These are phyloP conservation scores for Sesamia inferens DNA, from an alignment of 2,888 invertebrate species.

Conservation along the genomic window DNA sequence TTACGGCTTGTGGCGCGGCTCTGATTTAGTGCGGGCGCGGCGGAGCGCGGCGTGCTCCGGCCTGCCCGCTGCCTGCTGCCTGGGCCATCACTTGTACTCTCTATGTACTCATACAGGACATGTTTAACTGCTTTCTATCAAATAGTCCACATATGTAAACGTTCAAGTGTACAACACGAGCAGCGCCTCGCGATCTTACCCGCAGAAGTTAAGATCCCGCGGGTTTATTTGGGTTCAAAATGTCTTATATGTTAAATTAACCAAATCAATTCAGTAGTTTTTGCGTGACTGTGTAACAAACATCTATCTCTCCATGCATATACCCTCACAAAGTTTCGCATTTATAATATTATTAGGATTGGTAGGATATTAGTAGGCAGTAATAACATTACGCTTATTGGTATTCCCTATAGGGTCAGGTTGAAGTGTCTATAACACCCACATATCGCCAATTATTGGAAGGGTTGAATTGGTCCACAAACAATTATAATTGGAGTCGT, in stretches of 20 bases:
- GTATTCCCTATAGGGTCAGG: neutral
- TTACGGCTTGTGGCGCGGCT: slow-evolving; percentile 46
- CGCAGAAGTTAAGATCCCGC: too few species aligned
- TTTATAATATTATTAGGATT: too few species aligned
- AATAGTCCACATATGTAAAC: neutral
- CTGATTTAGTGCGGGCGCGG: slow-evolving; percentile 30
- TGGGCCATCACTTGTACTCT: neutral
- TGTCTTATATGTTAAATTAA: too few species aligned
- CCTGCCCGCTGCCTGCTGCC: neutral
- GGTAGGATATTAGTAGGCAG: too few species aligned
- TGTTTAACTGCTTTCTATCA: neutral
- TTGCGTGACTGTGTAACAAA: too few species aligned
- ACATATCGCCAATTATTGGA: neutral
- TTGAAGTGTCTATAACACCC: neutral
- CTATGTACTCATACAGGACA: neutral
- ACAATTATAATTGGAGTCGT: neutral
- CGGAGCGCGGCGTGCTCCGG: slow-evolving; percentile 12
- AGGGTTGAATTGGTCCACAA: neutral
- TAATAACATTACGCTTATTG: neutral
- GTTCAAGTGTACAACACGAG: too few species aligned
- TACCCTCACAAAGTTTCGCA: too few species aligned
- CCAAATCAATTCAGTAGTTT: too few species aligned
- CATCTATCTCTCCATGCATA: too few species aligned
- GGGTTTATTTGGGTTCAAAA: too few species aligned
- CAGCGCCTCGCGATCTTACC: too few species aligned